These are phyloP conservation scores for Trypoxylon attenuatum DNA, from an alignment of 2,888 invertebrate genomes.

Conservation along the genomic window DNA sequence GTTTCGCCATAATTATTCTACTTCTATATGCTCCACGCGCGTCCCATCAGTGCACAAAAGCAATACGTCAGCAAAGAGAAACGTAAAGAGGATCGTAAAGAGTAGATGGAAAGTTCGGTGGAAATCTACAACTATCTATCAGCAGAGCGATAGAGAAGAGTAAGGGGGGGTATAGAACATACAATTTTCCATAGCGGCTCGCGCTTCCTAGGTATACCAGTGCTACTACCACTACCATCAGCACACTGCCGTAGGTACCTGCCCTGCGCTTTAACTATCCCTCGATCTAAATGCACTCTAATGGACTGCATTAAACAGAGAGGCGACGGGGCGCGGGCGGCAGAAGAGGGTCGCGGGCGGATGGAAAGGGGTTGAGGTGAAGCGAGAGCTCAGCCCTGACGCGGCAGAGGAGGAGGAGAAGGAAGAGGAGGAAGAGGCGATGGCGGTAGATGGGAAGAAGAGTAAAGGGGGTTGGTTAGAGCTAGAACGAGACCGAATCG, in stretches of 20 bases:
- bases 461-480: conserved; percentile 27
- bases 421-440: conserved; percentile 21
- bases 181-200: conserved; percentile 63
- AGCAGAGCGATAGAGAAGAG: too few relatives aligned
- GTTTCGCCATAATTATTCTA: too few relatives aligned
- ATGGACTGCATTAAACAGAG: conserved; percentile 74
- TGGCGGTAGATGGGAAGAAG: conserved; percentile 13
- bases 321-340: conserved; percentile 59
- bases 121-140: too few relatives aligned
- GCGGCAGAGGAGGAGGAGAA: neutral
- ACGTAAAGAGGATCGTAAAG: too few relatives aligned
- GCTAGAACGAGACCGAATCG: neutral
- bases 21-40: too few relatives aligned
- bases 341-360: too few relatives aligned
- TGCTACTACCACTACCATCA: too few relatives aligned
- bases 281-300: conserved; percentile 75
- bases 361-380: conserved; percentile 28
- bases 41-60: too few relatives aligned
- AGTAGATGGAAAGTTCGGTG: too few relatives aligned
- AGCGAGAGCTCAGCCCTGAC: conserved; percentile 51
- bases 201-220: conserved; percentile 40
- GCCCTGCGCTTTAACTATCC: conserved; percentile 72
- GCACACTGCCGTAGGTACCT: conserved; percentile 60
- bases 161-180: too few relatives aligned
- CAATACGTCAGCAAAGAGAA: too few relatives aligned